Base-by-base conservation (phyloP, 30 jellyfish, hydroid and myxozoan genomes). In the Clytia hemisphaerica region DNA sequence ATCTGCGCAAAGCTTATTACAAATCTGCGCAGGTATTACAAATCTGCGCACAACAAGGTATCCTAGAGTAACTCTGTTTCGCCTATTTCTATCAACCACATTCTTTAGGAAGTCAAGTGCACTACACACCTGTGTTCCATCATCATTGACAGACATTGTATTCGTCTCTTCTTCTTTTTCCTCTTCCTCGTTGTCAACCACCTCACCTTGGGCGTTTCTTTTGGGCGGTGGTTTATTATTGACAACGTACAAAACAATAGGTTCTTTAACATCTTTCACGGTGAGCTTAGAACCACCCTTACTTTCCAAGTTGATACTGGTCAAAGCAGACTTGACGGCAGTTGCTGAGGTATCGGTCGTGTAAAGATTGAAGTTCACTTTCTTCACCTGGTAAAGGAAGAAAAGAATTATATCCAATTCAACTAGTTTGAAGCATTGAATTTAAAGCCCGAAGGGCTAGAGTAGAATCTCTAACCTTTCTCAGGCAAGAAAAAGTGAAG, bases 81-180 rank as follows among this genome's bases (percentile, higher is more conserved):
- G n/a, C n/a, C n/a, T n/a, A n/a, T n/a, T n/a, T n/a, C n/a, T n/a
- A n/a, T n/a, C n/a, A n/a, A n/a, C n/a, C n/a, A n/a, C n/a, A n/a
- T n/a, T n/a, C n/a, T n/a, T n/a, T n/a, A n/a, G n/a, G n/a, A n/a
- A n/a, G n/a, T n/a, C n/a, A n/a, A n/a, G n/a, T n/a, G n/a, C n/a
- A n/a, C n/a, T n/a, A n/a, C n/a, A n/a, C n/a, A n/a, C 25, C 33
- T 57, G 70, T 7, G 53, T 5, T 9, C 42, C 42, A 31, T 57
- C 0, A 5, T 57, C 70, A 0, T 21, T 21, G 0, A 57, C 70
- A 9, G 38, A 22, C 51, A 57, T 28, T 0, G 70, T 7, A 22
- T 45, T 71, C 14, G 63, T 75, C 58, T 57, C 85, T 40, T 60
- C 70, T n/a, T n/a, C n/a, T n/a, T n/a, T n/a, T 25, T 76, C 84